phyloP scores from a whole-genome alignment of 2,113 vertebrate species.

The Melozone crissalis region DNA sequence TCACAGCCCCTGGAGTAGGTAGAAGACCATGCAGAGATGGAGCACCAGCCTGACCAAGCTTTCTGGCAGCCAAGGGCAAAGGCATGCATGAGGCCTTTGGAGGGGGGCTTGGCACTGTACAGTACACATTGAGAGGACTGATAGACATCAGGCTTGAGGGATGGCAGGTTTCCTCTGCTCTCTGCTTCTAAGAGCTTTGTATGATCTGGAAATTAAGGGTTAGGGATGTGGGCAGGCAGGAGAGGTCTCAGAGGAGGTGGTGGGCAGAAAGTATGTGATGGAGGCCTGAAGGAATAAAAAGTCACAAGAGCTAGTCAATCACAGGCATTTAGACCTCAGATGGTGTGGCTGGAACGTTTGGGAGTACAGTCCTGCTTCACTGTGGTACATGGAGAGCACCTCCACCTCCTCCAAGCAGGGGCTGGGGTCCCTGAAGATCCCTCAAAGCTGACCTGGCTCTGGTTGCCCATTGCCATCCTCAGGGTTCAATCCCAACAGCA shows the following conservation, averaged over 20 bases:
- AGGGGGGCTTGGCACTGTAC: rapidly evolving
- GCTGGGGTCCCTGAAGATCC: neutral
- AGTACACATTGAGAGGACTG: neutral
- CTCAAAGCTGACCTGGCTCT: neutral
- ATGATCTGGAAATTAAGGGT: neutral
- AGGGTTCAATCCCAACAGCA: neutral
- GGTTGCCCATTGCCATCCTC: neutral
- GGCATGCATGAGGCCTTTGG: neutral
- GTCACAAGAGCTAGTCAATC: neutral
- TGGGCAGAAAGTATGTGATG: neutral
- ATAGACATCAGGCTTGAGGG: neutral
- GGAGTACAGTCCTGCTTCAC: neutral
- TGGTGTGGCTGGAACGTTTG: neutral
- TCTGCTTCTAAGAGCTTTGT: neutral
- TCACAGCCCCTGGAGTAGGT: rapidly evolving
- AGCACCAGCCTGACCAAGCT: neutral
- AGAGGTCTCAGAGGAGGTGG: neutral
- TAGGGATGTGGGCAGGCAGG: neutral
- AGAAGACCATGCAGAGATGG: neutral
- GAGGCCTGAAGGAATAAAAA: neutral
- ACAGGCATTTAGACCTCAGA: neutral
- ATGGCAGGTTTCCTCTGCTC: neutral
- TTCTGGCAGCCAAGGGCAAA: neutral
- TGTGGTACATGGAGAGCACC: neutral
- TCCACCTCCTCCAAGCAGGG: neutral